A percentile compares a stretch with the other conserved stretches of the same genome.
These are phyloP conservation scores for Lepidocyrtoides sp. DNA, from an alignment of 2,888 invertebrate genomes.

Conservation along the genomic window DNA sequence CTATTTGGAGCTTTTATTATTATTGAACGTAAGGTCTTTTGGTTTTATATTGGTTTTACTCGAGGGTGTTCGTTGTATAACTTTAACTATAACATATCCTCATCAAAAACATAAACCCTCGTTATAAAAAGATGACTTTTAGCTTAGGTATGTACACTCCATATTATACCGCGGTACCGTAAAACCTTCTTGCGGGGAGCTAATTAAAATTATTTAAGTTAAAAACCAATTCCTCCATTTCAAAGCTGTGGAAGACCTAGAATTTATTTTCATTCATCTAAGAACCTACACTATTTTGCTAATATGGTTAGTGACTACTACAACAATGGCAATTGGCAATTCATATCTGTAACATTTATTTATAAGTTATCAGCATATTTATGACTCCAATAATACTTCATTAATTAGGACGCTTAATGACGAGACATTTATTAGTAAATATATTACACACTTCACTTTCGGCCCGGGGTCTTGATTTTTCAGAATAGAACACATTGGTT, in stretches of 20 bases:
- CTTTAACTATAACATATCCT: not conserved
- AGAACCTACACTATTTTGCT: conserved; percentile 20
- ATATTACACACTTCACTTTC: conserved; percentile 2
- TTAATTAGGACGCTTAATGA: not conserved
- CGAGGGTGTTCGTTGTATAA: not conserved
- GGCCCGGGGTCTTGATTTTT: not conserved
- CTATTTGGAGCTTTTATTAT: not conserved
- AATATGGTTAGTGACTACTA: conserved; percentile 70
- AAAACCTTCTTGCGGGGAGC: not conserved
- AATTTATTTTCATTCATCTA: not conserved
- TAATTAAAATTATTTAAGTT: no score
- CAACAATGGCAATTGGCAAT: no score
- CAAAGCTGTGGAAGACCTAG: conserved; percentile 49
- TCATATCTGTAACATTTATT: not conserved
- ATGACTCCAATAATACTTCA: conserved; percentile 62
- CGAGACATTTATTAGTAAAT: not conserved
- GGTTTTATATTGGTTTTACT: not conserved
- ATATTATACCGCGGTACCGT: not conserved
- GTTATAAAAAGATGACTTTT: not conserved
- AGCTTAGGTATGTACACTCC: not conserved
- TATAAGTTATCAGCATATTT: conserved; percentile 12
- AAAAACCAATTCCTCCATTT: not conserved
- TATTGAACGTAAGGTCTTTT: not conserved
- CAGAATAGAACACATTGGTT: conserved; percentile 55
- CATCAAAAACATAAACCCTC: not conserved